Evolutionary conservation across 2,113 vertebrate genomes (phyloP), one percentile per base, ranked within the genome.

Genomic region (Cyprichromis sp.): DNA sequence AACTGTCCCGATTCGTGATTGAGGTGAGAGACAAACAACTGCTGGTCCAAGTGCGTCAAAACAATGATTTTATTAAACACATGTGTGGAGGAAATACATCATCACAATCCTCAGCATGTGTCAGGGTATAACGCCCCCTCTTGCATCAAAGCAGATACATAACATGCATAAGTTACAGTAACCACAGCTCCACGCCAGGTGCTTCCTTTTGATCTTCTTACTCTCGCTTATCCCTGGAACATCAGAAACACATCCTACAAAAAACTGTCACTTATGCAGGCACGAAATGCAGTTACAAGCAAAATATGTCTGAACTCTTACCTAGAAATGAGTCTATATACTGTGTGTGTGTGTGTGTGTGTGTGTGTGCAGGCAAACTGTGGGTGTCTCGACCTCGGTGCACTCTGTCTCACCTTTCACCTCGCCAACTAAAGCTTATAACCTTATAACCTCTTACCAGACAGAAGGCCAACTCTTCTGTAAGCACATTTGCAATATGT

Each of bases 281-380:
- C n/a, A 54, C n/a, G 11, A 54, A 54, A 54, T 54, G n/a, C 52
- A 54, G n/a, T 54, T 54, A 54, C 52, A 21, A 54, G n/a, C 54
- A 55, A 55, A 55, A 55, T 55, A 55, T 55, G 21, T 55, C 54
- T 55, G 54, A 55, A 13, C 54, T 55, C 54, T 8, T 55, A 55
- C 0, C 11, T 55, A 13, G 53, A 55, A 24, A 55, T 24, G 6
- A 55, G 21, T 55, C 6, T 55, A 24, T 55, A 55, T 12, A 4
- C 0, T 0, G 4, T 19, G 47, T 3, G 17, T 9, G 14, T 7
- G 40, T 17, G 4, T 8, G 14, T 16, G 16, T 19, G 2, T 4
- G 7, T 19, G 50, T 1, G 50, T 9, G 17, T 2, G 8, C 0
- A 4, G 42, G 42, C 42, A 45, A 45, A 45, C 42, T 19, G 50